A percentile compares a stretch with the other conserved stretches of the same genome.
phyloP scores from a whole-genome alignment of 2,888 invertebrate species.

The Tethea ocularis region DNA sequence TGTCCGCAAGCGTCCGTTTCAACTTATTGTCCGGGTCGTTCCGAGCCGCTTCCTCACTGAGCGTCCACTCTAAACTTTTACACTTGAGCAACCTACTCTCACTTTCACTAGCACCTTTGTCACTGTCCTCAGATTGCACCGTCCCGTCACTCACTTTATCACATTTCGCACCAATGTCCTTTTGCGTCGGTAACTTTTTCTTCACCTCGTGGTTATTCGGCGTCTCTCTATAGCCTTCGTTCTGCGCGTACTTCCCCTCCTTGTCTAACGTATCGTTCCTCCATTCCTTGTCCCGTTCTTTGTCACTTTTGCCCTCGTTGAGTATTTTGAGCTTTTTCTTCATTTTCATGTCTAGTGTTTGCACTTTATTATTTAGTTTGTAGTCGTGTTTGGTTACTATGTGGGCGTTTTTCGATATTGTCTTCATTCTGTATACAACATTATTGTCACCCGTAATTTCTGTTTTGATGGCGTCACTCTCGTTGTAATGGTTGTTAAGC shows the following conservation, averaged over 20 bases:
- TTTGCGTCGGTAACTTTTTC: constrained; percentile 75
- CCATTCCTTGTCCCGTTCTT: constrained; percentile 81
- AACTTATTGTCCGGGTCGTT: constrained; percentile 50
- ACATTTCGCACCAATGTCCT: constrained; percentile 70
- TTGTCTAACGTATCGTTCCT: constrained; percentile 83
- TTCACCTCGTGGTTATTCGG: constrained; percentile 72
- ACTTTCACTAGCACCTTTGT: constrained; percentile 68
- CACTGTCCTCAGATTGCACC: constrained; percentile 68
- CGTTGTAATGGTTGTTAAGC: constrained; percentile 68
- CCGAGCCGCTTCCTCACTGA: constrained; percentile 55
- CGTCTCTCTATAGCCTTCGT: constrained; percentile 79
- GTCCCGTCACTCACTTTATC: constrained; percentile 71
- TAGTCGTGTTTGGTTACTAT: constrained; percentile 79
- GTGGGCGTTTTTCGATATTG: constrained; percentile 77
- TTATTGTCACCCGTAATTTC: constrained; percentile 73
- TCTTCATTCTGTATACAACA: constrained; percentile 77
- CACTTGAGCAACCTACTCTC: constrained; percentile 71
- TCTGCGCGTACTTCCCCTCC: constrained; percentile 80
- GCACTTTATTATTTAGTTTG: constrained; percentile 67
- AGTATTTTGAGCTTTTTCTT: constrained; percentile 75
- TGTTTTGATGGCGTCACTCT: constrained; percentile 65
- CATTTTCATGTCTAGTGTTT: constrained; percentile 64
- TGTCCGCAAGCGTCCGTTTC: constrained; percentile 75
- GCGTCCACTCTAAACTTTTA: constrained; percentile 71
- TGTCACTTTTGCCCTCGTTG: constrained; percentile 61